phyloP scores from a whole-genome alignment of 2,113 vertebrate genomes.

The Calyptomena viridis region DNA sequence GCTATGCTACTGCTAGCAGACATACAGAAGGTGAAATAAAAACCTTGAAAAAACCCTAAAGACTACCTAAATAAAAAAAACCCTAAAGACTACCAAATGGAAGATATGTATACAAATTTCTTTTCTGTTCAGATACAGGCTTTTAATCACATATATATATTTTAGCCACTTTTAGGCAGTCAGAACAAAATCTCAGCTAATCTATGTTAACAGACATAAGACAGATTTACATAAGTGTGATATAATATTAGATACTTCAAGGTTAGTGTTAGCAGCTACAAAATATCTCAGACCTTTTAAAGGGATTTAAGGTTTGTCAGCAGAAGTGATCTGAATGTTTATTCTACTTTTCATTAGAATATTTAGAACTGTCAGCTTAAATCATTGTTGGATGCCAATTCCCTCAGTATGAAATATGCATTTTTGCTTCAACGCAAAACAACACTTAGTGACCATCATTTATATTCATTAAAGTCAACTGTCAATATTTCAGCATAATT shows the following conservation, averaged over 20 bases:
- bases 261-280: not conserved
- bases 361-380: not conserved
- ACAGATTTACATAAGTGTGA: not conserved
- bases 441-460: constrained; percentile 18
- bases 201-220: not conserved
- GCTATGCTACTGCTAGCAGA: not conserved
- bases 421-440: not conserved
- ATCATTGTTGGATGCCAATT: not conserved
- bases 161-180: not conserved
- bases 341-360: not conserved
- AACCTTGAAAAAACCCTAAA: not conserved
- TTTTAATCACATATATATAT: not conserved
- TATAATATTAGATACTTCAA: not conserved
- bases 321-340: not conserved
- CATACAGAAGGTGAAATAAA: not conserved
- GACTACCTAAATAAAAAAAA: constrained; percentile 37
- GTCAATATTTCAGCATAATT: constrained; percentile 31
- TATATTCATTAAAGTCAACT: constrained; percentile 26
- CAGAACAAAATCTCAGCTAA: constrained; percentile 13
- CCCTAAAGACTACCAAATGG: constrained; percentile 5
- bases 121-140: not conserved
- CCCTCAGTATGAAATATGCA: not conserved
- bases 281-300: not conserved
- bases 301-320: not conserved
- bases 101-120: not conserved